phyloP scores from a whole-genome alignment of 2,888 invertebrate genomes.

The Xylophagus ater region DNA sequence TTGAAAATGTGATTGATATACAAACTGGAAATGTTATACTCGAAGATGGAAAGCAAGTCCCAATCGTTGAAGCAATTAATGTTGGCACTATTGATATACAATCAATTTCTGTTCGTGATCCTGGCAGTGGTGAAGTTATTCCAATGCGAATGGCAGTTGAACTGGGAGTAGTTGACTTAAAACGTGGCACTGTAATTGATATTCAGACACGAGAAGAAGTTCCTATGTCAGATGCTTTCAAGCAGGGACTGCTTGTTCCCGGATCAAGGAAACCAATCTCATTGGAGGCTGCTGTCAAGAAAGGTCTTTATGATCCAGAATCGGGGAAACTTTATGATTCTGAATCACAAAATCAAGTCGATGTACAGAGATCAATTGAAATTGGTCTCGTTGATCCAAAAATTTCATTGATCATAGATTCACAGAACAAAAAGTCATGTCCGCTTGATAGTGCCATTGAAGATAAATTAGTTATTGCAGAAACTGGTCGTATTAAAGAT shows the following conservation, averaged over 20 bases:
- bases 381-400: constrained; percentile 71
- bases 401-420: constrained; percentile 70
- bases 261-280: constrained; percentile 62
- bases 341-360: constrained; percentile 57
- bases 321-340: constrained; percentile 61
- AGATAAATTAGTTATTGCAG: constrained; percentile 53
- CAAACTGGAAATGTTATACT: constrained; percentile 57
- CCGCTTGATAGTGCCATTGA: constrained; percentile 64
- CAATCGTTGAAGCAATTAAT: constrained; percentile 67
- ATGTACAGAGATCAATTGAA: constrained; percentile 64
- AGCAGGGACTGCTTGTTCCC: constrained; percentile 56
- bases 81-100: constrained; percentile 66
- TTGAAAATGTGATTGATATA: constrained; percentile 57
- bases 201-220: constrained; percentile 56
- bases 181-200: constrained; percentile 59
- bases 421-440: constrained; percentile 56
- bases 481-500: constrained; percentile 60
- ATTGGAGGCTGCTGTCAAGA: constrained; percentile 61
- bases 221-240: constrained; percentile 58
- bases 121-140: constrained; percentile 61
- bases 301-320: constrained; percentile 57
- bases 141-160: constrained; percentile 74
- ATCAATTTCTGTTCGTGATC: constrained; percentile 61
- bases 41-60: constrained; percentile 49
- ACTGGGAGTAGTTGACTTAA: constrained; percentile 63